phyloP scores from a whole-genome alignment of 2,113 vertebrate genomes.

The Sarotherodon lohbergeri region DNA sequence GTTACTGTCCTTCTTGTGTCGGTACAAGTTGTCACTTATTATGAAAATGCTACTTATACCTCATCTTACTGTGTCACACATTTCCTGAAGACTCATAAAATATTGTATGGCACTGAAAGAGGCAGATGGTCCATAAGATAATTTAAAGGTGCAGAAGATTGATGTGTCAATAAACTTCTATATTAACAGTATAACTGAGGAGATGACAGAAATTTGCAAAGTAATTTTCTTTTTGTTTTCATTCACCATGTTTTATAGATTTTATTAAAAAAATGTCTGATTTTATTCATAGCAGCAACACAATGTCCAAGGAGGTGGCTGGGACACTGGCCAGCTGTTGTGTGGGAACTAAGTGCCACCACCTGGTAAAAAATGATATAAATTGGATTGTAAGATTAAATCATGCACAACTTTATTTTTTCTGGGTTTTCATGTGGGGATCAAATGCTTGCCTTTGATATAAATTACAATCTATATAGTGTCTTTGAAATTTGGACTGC shows the following conservation, averaged over 20 bases:
- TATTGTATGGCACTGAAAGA: neutral
- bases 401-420: neutral
- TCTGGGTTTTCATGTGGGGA: neutral
- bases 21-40: neutral
- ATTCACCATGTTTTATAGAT: neutral
- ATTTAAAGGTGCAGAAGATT: neutral
- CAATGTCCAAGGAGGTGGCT: neutral
- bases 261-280: neutral
- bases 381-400: neutral
- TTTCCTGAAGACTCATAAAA: neutral
- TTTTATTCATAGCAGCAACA: neutral
- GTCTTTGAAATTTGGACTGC: neutral
- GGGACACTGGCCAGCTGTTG: neutral
- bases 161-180: neutral
- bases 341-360: slow-evolving; percentile 43
- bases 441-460: neutral
- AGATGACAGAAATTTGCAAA: neutral
- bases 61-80: neutral
- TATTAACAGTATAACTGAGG: neutral
- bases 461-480: neutral
- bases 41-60: neutral
- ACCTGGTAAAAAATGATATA: slow-evolving; percentile 39
- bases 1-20: neutral
- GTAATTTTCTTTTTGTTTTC: neutral
- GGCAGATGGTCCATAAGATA: neutral